Conservation (phyloP, 2,113 vertebrate species). For the Chrysochloris asiatica region DNA sequence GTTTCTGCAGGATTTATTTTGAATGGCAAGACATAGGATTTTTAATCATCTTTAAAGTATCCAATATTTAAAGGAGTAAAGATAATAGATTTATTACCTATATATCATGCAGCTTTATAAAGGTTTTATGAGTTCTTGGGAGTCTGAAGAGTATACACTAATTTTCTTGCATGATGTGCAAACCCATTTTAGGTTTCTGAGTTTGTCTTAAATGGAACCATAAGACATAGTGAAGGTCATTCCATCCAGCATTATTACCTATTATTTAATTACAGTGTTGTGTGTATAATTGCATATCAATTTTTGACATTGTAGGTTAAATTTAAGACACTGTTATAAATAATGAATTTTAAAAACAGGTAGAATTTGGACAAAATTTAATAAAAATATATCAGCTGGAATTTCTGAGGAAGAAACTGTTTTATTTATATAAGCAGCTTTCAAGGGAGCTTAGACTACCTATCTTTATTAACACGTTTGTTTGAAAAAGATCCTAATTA, state of each 20-base stretch:
- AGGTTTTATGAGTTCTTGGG: background rate
- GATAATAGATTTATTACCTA: background rate
- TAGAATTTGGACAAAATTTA: background rate
- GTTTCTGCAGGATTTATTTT: background rate
- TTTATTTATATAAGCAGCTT: background rate
- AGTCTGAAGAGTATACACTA: background rate
- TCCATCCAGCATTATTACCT: background rate
- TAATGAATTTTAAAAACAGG: background rate
- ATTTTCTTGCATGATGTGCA: background rate
- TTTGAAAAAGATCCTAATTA: background rate
- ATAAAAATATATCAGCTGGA: background rate
- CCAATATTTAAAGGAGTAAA: background rate
- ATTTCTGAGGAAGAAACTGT: background rate
- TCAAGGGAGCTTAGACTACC: background rate
- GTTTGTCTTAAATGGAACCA: background rate
- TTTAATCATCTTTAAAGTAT: background rate
- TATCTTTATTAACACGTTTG: background rate
- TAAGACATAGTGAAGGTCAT: background rate
- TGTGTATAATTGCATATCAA: background rate
- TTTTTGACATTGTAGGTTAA: slow-evolving; percentile 8
- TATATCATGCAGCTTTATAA: background rate
- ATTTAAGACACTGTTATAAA: background rate
- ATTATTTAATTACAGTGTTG: background rate
- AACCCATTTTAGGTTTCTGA: background rate
- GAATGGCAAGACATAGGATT: background rate